These are phyloP conservation scores for Misgurnus mizolepis DNA, from an alignment of 2,113 vertebrate species.

Conservation along the genomic window DNA sequence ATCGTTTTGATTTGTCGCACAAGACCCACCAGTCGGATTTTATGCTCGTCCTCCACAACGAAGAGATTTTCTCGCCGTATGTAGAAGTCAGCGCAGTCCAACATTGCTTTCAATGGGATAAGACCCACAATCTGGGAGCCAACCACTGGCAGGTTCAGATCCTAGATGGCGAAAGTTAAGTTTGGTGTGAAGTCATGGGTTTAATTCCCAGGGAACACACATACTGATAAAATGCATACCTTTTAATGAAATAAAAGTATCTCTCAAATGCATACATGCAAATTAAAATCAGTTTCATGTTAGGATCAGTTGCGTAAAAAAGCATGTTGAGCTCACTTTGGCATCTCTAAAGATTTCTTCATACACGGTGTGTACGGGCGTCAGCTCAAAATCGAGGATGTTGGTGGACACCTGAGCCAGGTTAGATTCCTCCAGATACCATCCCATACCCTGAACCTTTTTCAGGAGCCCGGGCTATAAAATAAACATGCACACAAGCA, in stretches of 20 bases:
- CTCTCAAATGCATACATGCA: too few species aligned
- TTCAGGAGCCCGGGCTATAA: constrained; percentile 83
- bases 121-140: constrained; percentile 95
- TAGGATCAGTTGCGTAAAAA: neutral
- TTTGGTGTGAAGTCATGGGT: neutral
- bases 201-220: too few species aligned
- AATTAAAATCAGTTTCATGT: too few species aligned
- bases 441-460: constrained; percentile 91
- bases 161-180: constrained; percentile 67
- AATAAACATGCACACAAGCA: neutral
- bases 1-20: neutral
- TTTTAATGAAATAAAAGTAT: too few species aligned
- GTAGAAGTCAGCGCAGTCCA: constrained; percentile 86
- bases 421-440: constrained; percentile 90
- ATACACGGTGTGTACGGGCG: constrained; percentile 78
- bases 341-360: constrained; percentile 84
- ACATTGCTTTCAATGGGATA: constrained; percentile 85
- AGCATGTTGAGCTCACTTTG: constrained; percentile 67
- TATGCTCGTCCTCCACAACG: constrained; percentile 90
- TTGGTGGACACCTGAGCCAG: constrained; percentile 94
- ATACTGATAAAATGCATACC: too few species aligned
- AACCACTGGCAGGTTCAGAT: constrained; percentile 86
- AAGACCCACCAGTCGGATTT: constrained; percentile 84
- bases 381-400: constrained; percentile 89
- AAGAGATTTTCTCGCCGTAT: constrained; percentile 86